Percentiles rank a stretch among this genome's conserved stretches.
These are phyloP conservation scores for Hemistola chrysoprasaria DNA, from an alignment of 2,888 invertebrate species.

Conservation along the genomic window DNA sequence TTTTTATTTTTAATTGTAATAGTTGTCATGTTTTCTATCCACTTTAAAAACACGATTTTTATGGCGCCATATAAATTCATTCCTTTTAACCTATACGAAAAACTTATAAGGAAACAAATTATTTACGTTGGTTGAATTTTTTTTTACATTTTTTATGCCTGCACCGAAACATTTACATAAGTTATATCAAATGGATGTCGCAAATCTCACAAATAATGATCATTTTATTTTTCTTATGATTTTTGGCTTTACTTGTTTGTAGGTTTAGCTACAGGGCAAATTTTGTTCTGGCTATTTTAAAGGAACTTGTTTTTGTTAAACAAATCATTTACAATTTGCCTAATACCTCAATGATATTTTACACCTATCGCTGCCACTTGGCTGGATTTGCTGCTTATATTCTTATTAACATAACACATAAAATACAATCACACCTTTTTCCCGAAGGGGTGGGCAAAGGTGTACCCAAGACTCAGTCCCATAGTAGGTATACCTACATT, in stretches of 20 bases:
- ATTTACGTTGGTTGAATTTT: constrained; percentile 43
- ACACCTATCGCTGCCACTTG: no score
- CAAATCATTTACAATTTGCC: no score
- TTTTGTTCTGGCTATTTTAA: no score
- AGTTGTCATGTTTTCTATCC: constrained; percentile 24
- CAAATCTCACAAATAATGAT: constrained; percentile 40
- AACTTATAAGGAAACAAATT: constrained; percentile 40
- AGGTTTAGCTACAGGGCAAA: no score
- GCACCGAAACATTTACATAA: constrained; percentile 42
- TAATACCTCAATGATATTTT: no score
- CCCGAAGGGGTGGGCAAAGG: no score
- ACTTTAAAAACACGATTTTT: constrained; percentile 29
- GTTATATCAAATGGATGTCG: constrained; percentile 38
- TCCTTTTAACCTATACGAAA: constrained; percentile 22
- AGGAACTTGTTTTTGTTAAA: no score
- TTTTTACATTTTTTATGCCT: constrained; percentile 54
- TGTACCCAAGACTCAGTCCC: no score
- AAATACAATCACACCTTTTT: no score
- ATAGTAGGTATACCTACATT: no score
- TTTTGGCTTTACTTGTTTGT: constrained; percentile 1
- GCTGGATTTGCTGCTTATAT: no score
- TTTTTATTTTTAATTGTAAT: constrained; percentile 34
- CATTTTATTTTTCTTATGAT: constrained; percentile 29
- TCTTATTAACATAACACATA: no score
- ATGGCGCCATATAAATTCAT: constrained; percentile 34